phyloP scores from a whole-genome alignment of 2,888 invertebrate genomes.

The Eulithis prunata region DNA sequence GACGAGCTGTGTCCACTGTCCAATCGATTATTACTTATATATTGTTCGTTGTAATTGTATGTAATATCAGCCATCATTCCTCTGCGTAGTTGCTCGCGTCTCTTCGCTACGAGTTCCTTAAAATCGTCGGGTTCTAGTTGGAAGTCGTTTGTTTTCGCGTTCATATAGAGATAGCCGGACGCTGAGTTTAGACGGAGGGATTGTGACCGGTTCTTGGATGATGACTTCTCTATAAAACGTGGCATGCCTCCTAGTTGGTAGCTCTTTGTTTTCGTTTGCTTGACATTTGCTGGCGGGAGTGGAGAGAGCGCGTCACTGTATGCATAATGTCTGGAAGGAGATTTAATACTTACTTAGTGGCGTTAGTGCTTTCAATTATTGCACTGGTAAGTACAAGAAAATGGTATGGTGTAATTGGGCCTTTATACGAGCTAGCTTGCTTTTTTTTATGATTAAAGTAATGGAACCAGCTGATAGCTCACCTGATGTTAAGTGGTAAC shows the following conservation, averaged over 20 bases:
- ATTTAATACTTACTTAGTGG: too few relatives aligned
- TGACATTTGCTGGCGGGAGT: constrained; percentile 71
- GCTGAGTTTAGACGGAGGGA: constrained; percentile 78
- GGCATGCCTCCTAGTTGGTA: constrained; percentile 68
- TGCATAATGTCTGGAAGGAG: constrained; percentile 59
- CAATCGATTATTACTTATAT: constrained; percentile 62
- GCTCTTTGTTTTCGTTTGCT: constrained; percentile 67
- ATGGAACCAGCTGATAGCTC: too few relatives aligned
- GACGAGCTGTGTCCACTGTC: constrained; percentile 74
- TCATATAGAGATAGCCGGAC: constrained; percentile 80
- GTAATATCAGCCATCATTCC: constrained; percentile 73
- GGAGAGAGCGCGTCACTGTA: constrained; percentile 79
- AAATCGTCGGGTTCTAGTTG: constrained; percentile 78
- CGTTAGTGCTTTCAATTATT: too few relatives aligned
- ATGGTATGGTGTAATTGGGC: too few relatives aligned
- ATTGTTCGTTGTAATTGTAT: constrained; percentile 68
- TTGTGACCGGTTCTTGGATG: constrained; percentile 69
- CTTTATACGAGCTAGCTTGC: too few relatives aligned
- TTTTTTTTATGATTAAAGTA: too few relatives aligned
- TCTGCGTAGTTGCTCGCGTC: constrained; percentile 71
- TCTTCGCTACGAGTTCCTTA: constrained; percentile 73
- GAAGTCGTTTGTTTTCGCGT: constrained; percentile 77
- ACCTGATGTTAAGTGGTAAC: too few relatives aligned
- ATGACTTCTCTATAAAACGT: constrained; percentile 75
- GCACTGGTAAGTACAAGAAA: too few relatives aligned